Conservation (phyloP, 2,888 invertebrate genomes). For the Macrophya annulata region DNA sequence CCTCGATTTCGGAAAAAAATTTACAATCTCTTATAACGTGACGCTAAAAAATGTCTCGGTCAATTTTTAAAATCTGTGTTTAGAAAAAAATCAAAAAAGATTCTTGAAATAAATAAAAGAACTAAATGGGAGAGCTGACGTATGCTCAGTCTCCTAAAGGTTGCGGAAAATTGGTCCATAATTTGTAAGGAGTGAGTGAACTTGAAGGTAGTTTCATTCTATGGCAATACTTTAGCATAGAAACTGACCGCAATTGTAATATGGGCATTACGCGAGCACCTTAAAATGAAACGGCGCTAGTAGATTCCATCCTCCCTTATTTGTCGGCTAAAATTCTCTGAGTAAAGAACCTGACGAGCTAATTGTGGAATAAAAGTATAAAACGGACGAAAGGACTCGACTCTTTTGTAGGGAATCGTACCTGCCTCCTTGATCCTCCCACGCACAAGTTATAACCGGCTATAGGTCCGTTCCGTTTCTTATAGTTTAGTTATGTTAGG, state of each 20-base stretch:
- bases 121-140: neutral
- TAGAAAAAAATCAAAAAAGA: neutral
- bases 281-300: neutral
- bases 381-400: constrained; percentile 56
- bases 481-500: constrained; percentile 20
- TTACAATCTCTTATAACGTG: neutral
- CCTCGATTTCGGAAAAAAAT: neutral
- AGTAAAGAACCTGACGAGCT: constrained; percentile 54
- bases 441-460: constrained; percentile 39
- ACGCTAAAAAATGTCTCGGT: neutral
- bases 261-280: constrained; percentile 46
- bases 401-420: constrained; percentile 57
- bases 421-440: constrained; percentile 58
- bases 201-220: constrained; percentile 21
- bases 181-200: constrained; percentile 24
- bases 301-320: constrained; percentile 2
- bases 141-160: neutral
- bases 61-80: neutral
- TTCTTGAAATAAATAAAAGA: neutral
- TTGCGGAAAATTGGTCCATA: constrained; percentile 20
- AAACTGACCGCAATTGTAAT: constrained; percentile 38
- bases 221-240: constrained; percentile 28
- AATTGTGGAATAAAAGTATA: constrained; percentile 63
- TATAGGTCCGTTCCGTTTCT: neutral
- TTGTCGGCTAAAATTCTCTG: constrained; percentile 23